A percentile compares a stretch with the other conserved stretches of the same genome.
Evolutionary conservation across 2,113 vertebrate genomes (phyloP).

Genomic region (Psittacula cyanocephala): DNA sequence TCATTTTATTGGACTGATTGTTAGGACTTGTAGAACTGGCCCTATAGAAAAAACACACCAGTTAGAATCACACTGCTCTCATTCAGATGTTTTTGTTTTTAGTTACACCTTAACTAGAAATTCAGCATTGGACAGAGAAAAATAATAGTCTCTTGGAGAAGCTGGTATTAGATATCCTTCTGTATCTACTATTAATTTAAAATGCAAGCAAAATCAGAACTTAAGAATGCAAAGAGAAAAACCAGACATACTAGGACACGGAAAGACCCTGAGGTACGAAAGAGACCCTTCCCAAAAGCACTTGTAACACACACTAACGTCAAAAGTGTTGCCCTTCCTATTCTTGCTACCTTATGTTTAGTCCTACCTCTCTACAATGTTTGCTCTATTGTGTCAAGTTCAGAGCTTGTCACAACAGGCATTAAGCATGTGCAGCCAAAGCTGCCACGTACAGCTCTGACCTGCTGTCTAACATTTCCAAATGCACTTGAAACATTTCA

Average conservation of each 20-base stretch:
- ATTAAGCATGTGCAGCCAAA: background rate
- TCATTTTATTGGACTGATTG: constrained; percentile 97
- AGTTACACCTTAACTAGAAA: background rate
- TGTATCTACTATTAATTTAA: background rate
- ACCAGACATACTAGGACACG: background rate
- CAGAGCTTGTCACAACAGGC: background rate
- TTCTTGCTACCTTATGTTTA: background rate
- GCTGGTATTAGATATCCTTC: background rate
- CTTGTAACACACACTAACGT: background rate
- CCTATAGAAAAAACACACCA: constrained; percentile 71
- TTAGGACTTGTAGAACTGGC: constrained; percentile 96
- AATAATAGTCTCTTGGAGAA: background rate
- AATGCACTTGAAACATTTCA: background rate
- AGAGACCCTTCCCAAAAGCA: background rate
- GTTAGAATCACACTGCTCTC: constrained; percentile 9
- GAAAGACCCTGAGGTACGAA: background rate
- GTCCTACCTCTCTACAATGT: background rate
- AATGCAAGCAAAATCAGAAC: background rate
- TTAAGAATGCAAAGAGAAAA: background rate
- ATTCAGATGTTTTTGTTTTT: background rate
- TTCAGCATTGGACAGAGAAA: background rate
- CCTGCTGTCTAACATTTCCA: background rate
- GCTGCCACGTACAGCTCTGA: background rate
- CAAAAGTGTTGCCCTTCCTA: background rate
- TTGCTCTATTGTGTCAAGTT: background rate